Percentiles rank a stretch among this genome's conserved stretches.
Evolutionary conservation across 1,140 invertebrate species (phyloP).

Genomic region (Campodea augens): DNA sequence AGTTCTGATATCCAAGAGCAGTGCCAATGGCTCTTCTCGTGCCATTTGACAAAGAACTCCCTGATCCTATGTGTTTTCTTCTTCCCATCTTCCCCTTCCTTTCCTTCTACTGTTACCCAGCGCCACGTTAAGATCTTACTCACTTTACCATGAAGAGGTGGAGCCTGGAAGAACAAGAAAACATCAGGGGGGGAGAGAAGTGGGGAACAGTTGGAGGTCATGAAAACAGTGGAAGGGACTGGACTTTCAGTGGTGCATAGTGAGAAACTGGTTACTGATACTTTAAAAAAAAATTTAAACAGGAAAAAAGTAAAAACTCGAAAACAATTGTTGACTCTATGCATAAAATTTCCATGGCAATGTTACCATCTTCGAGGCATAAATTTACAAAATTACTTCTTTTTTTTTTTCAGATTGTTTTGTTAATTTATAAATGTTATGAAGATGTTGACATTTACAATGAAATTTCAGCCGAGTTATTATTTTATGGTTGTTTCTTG

Average conservation of each 20-base stretch:
- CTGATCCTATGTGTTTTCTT: conserved; percentile 31
- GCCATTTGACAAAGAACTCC: conserved; percentile 98
- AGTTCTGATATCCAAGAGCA: conserved; percentile 92
- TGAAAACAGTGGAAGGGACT: neutral
- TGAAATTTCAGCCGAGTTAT: too few relatives aligned
- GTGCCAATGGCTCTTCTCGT: conserved; percentile 94
- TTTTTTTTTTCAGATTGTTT: too few relatives aligned
- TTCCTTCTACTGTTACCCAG: conserved; percentile 40
- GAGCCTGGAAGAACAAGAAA: conserved; percentile 33
- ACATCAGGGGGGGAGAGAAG: neutral
- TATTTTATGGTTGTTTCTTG: too few relatives aligned
- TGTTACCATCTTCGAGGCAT: too few relatives aligned
- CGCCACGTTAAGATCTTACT: conserved; percentile 95
- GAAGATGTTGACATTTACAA: too few relatives aligned
- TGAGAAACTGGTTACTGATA: too few relatives aligned
- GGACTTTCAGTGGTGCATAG: too few relatives aligned
- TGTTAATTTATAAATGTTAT: too few relatives aligned
- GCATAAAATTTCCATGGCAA: conserved; percentile 7
- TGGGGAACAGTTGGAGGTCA: neutral
- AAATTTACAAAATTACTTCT: too few relatives aligned
- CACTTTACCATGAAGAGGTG: conserved; percentile 65
- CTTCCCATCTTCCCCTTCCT: conserved; percentile 13
- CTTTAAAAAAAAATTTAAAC: too few relatives aligned
- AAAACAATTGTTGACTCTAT: conserved; percentile 10
- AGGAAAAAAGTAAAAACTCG: too few relatives aligned